Percentiles rank a stretch among this genome's conserved stretches.
phyloP scores from a whole-genome alignment of 2,797 vertebrate species.

The Neopelma chrysocephalum region DNA sequence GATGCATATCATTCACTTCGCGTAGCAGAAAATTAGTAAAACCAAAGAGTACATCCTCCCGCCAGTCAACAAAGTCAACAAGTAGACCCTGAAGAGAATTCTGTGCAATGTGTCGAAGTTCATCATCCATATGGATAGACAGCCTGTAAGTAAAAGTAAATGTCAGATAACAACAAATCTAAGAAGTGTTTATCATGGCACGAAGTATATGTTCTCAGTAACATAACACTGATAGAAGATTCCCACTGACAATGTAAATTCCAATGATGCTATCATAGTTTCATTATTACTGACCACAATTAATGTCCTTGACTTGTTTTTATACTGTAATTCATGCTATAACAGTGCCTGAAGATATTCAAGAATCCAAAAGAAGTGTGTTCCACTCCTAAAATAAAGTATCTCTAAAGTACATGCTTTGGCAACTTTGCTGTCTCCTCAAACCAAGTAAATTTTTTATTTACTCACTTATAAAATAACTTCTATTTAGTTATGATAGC shows the following conservation, averaged over 20 bases:
- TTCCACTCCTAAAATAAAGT: background rate
- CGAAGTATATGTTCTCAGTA: background rate
- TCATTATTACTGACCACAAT: background rate
- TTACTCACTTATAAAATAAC: background rate
- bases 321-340: background rate
- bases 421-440: background rate
- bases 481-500: background rate
- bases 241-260: background rate
- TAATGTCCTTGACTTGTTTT: background rate
- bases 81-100: conserved; percentile 96
- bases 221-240: background rate
- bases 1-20: conserved; percentile 94
- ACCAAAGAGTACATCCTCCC: conserved; percentile 96
- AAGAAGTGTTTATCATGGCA: background rate
- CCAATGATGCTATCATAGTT: background rate
- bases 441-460: background rate
- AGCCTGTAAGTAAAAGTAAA: conserved; percentile 76
- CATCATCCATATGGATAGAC: conserved; percentile 98
- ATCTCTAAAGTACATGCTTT: background rate
- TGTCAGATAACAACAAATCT: background rate
- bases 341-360: background rate
- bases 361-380: background rate
- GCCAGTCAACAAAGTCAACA: conserved; percentile 96
- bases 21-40: conserved; percentile 96
- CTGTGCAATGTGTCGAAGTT: conserved; percentile 95